Conservation (phyloP, 2,888 invertebrate genomes). For the Chalcosyrphus nemorum region DNA sequence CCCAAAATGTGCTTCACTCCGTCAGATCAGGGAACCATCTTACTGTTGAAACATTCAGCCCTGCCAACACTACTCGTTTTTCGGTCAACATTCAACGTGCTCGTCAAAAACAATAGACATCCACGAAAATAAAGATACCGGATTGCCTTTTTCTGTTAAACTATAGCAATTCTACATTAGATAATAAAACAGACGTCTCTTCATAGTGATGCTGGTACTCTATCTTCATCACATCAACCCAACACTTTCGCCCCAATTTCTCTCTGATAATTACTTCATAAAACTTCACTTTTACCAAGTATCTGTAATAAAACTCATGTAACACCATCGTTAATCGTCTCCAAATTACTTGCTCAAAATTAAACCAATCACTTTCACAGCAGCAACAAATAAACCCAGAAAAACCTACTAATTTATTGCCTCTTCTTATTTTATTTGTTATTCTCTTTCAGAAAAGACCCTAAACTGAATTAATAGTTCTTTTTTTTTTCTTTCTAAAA, state of each 20-base stretch:
- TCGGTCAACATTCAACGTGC: no score
- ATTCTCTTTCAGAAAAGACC: neutral
- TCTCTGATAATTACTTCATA: neutral
- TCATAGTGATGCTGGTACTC: no score
- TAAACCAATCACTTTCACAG: conserved; percentile 18
- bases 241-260: neutral
- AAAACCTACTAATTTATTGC: conserved; percentile 13
- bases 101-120: no score
- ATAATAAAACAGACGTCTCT: no score
- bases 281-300: conserved; percentile 7
- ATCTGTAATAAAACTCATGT: conserved; percentile 5
- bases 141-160: no score
- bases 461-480: neutral
- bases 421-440: neutral
- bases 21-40: no score
- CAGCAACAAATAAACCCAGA: neutral
- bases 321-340: neutral
- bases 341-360: neutral
- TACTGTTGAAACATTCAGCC: no score
- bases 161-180: no score
- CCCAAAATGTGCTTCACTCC: no score
- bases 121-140: no score
- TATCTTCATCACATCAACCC: neutral
- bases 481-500: conserved; percentile 5
- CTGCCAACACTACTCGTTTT: no score